Conservation (phyloP, 2,888 invertebrate genomes). For the Xestia xanthographa region DNA sequence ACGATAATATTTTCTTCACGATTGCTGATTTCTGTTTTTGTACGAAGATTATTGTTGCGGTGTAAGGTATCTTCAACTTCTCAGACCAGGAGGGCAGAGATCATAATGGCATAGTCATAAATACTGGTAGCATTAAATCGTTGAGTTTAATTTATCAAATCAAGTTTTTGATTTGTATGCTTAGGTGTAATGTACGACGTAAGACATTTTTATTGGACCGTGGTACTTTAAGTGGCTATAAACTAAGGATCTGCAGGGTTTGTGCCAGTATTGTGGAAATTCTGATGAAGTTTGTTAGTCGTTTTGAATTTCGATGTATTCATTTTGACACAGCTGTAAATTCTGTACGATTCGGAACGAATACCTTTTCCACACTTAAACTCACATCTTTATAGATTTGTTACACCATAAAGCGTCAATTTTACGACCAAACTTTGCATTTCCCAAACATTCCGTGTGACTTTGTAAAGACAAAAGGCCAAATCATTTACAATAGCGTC, state of each 20-base stretch:
- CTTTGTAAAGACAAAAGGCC: slow-evolving; percentile 51
- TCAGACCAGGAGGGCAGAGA: slow-evolving; percentile 46
- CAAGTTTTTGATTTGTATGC: slow-evolving; percentile 50
- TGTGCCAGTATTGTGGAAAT: neutral
- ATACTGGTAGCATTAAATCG: slow-evolving; percentile 47
- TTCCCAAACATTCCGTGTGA: slow-evolving; percentile 30
- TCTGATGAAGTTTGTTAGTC: neutral
- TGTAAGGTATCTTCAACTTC: slow-evolving; percentile 43
- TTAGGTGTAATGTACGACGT: slow-evolving; percentile 26
- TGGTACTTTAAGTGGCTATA: slow-evolving; percentile 19
- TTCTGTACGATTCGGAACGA: neutral
- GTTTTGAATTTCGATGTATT: neutral
- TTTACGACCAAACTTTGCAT: slow-evolving; percentile 15
- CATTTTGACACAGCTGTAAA: neutral
- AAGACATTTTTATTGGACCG: slow-evolving; percentile 44
- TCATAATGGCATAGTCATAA: slow-evolving; percentile 54
- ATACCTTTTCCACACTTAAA: slow-evolving; percentile 3
- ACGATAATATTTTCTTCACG: slow-evolving; percentile 54
- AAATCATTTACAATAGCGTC: slow-evolving; percentile 71
- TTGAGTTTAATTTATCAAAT: slow-evolving; percentile 59
- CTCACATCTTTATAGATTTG: slow-evolving; percentile 14
- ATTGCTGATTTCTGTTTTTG: slow-evolving; percentile 54
- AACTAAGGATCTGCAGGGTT: slow-evolving; percentile 6
- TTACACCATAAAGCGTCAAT: slow-evolving; percentile 6
- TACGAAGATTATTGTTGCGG: slow-evolving; percentile 46